Evolutionary conservation across 2,113 vertebrate genomes (phyloP).

Genomic region (Motacilla alba): DNA sequence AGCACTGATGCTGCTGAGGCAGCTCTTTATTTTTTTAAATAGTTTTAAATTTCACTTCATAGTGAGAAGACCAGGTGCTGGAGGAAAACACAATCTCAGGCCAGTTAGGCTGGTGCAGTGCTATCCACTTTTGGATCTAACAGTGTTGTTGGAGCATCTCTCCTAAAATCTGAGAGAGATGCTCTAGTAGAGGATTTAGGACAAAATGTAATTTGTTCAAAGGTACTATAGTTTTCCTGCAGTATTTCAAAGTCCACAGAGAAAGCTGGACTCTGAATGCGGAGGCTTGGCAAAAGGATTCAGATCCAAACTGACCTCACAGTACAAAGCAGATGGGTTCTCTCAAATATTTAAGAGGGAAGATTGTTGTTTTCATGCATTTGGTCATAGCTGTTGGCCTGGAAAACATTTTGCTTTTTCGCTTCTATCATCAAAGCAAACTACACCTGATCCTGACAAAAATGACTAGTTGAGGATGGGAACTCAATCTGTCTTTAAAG

Average conservation of each 20-base stretch:
- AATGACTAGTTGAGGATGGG: neutral
- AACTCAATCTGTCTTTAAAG: neutral
- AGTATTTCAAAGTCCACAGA: neutral
- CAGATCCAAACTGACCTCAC: neutral
- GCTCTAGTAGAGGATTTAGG: neutral
- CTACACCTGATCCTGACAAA: neutral
- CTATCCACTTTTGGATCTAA: neutral
- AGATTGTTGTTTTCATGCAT: neutral
- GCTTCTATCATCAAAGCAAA: neutral
- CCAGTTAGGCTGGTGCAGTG: neutral
- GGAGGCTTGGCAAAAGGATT: neutral
- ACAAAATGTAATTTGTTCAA: neutral
- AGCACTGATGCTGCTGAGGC: neutral
- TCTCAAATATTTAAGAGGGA: neutral
- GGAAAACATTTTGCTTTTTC: neutral
- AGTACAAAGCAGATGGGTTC: neutral
- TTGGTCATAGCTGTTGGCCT: neutral
- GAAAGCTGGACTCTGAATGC: neutral
- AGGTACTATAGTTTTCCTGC: neutral
- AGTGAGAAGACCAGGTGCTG: fast-evolving
- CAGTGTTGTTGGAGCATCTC: fast-evolving
- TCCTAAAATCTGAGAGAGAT: neutral
- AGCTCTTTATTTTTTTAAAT: neutral
- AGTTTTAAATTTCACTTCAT: neutral
- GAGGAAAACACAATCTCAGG: neutral